Evolutionary conservation across 2,888 invertebrate species (phyloP), one percentile per base, ranked within the genome.

Genomic region (Bellardia pandia): DNA sequence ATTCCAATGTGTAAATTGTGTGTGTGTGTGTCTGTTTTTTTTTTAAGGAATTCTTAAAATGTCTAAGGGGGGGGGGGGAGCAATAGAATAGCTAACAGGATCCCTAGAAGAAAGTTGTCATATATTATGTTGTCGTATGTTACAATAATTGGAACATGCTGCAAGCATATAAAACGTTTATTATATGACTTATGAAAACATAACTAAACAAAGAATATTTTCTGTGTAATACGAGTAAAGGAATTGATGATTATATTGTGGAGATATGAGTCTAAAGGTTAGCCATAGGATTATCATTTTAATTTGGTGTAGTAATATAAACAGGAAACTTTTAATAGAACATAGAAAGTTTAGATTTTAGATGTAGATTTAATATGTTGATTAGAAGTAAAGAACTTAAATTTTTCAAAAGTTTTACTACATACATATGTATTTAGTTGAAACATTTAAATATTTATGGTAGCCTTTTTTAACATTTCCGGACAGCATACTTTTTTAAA

Each of bases 71-170:
- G 33, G 11, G 40, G 16, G 16, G 30, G 14, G 4, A 71, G 56
- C 72, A 42, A 66, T 71, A 37, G 85, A 66, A 82, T 79, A 42
- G 14, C 66, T 23, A 71, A 64, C 53, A 75, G 84, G 81, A 84
- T 84, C 72, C 88, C 68, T 74, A 84, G 88, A 81, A 51, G 51
- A 60, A 83, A 77, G 23, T 89, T 89, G 89, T 91, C 90, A 81
- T 86, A 78, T 53, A 77, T 77, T 78, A 84, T 84, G 76, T 68
- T 75, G 81, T 83, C 86, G 85, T 86, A 86, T 82, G 86, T 88
- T 86, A 80, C 69, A 91, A 90, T 93, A 92, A 92, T 92, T 92
- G 92, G 93, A 90, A 92, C 92, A 92, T 92, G 91, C 91, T 92
- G 91, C 89, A 90, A 92, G 91, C 91, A 92, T 92, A 93, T 91